Evolutionary conservation across 2,797 vertebrate genomes (phyloP).

Genomic region (Eremophila alpestris): DNA sequence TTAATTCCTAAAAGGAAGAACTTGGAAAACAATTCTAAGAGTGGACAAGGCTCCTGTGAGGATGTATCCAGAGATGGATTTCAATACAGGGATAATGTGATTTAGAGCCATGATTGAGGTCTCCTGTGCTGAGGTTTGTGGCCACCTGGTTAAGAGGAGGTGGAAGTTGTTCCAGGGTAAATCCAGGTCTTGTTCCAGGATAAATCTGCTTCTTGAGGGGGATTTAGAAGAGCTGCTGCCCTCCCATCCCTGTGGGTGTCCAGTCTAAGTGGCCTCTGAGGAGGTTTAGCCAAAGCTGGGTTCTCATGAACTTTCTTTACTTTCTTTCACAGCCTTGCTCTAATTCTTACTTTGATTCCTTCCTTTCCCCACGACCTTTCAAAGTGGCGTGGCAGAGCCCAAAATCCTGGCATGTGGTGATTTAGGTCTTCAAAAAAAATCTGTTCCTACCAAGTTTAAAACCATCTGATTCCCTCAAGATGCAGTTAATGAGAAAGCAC

Average conservation of each 20-base stretch:
- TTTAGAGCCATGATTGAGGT: not conserved
- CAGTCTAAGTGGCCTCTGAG: not conserved
- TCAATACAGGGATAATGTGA: not conserved
- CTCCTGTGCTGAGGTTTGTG: not conserved
- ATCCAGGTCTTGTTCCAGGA: not conserved
- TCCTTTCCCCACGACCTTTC: not conserved
- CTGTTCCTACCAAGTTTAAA: not conserved
- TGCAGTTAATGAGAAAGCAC: not conserved
- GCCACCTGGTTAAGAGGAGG: not conserved
- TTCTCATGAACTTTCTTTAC: rapidly evolving
- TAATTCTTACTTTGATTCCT: not conserved
- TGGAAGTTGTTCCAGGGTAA: not conserved
- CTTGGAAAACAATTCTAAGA: not conserved
- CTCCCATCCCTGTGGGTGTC: not conserved
- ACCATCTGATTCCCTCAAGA: not conserved
- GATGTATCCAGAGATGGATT: not conserved
- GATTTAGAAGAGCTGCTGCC: not conserved
- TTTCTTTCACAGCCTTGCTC: not conserved
- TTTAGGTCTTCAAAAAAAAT: not conserved
- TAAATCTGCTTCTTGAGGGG: not conserved
- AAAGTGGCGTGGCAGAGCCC: not conserved
- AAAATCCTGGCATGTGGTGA: not conserved
- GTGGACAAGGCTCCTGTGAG: not conserved
- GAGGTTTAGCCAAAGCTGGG: not conserved
- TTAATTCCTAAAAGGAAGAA: not conserved